Conservation (phyloP, 2,888 invertebrate genomes). For the Malthinus seriepunctatus region DNA sequence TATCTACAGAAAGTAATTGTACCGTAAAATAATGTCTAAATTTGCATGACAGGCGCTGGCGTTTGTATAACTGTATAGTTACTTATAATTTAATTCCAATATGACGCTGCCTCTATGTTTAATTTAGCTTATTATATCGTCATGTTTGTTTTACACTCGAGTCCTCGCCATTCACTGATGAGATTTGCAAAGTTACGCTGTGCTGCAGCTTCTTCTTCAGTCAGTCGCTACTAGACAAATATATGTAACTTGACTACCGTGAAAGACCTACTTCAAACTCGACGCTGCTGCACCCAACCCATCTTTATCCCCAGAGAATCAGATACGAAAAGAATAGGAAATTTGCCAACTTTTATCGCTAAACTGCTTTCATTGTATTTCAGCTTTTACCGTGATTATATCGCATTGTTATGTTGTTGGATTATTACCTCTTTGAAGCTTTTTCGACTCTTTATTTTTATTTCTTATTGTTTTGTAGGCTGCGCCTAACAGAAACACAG, state of each 20-base stretch:
- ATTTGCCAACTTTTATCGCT: slow-evolving; percentile 41
- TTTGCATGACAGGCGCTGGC: slow-evolving; percentile 47
- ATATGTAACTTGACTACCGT: slow-evolving; percentile 1
- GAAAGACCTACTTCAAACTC: not conserved
- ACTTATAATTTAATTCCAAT: slow-evolving; percentile 49
- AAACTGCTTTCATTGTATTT: slow-evolving; percentile 39
- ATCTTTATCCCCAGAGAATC: slow-evolving; percentile 26
- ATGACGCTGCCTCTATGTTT: slow-evolving; percentile 48
- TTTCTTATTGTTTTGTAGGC: slow-evolving; percentile 29
- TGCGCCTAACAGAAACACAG: slow-evolving; percentile 20
- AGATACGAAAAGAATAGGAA: slow-evolving; percentile 33
- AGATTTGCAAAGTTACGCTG: slow-evolving; percentile 42
- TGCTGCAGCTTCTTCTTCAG: slow-evolving; percentile 15
- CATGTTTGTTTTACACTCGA: slow-evolving; percentile 50
- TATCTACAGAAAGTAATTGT: slow-evolving; percentile 38
- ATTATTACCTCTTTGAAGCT: slow-evolving; percentile 38
- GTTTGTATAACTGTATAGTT: slow-evolving; percentile 44
- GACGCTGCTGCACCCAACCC: not conserved
- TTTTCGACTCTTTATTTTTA: slow-evolving; percentile 26
- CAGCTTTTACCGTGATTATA: slow-evolving; percentile 47
- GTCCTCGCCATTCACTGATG: slow-evolving; percentile 48
- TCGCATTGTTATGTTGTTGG: slow-evolving; percentile 46
- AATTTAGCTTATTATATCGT: slow-evolving; percentile 51
- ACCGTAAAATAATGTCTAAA: slow-evolving; percentile 46
- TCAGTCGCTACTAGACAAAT: slow-evolving; percentile 15